Conservation (phyloP, 1,140 invertebrate species). For the Streblospio benedicti region DNA sequence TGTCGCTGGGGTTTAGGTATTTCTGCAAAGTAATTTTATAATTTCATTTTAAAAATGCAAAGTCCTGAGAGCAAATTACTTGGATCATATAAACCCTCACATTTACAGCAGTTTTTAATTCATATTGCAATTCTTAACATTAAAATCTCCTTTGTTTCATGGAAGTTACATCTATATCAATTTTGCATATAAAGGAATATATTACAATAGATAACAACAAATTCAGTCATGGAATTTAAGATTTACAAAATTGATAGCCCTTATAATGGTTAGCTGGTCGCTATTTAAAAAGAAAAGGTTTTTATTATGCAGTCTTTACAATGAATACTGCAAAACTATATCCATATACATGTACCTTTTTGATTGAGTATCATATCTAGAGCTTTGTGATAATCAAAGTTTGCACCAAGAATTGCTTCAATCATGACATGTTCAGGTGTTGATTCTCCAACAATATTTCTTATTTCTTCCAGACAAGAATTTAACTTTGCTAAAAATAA, state of each 20-base stretch:
- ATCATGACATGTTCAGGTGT: conserved; percentile 61
- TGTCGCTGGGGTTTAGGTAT: conserved; percentile 40
- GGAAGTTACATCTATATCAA: too few relatives aligned
- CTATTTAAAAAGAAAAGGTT: background rate
- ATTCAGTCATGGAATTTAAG: background rate
- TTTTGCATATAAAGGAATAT: too few relatives aligned
- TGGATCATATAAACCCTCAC: too few relatives aligned
- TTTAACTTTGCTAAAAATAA: conserved; percentile 56
- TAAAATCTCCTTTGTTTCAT: too few relatives aligned
- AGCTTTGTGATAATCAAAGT: conserved; percentile 63
- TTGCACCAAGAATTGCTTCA: conserved; percentile 56
- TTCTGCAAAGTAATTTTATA: conserved; percentile 29
- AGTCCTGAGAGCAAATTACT: too few relatives aligned
- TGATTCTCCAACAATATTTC: conserved; percentile 69
- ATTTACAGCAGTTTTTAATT: too few relatives aligned
- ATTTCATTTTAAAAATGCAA: too few relatives aligned
- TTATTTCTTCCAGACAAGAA: conserved; percentile 74
- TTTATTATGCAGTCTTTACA: background rate
- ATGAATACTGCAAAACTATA: background rate
- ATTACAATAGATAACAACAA: too few relatives aligned
- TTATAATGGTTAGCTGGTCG: background rate
- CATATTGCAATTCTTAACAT: too few relatives aligned
- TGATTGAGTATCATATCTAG: conserved; percentile 59
- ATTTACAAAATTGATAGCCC: background rate
- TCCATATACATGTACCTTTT: conserved; percentile 1